phyloP scores from a whole-genome alignment of 2,888 invertebrate species.

The Hedya salicella region DNA sequence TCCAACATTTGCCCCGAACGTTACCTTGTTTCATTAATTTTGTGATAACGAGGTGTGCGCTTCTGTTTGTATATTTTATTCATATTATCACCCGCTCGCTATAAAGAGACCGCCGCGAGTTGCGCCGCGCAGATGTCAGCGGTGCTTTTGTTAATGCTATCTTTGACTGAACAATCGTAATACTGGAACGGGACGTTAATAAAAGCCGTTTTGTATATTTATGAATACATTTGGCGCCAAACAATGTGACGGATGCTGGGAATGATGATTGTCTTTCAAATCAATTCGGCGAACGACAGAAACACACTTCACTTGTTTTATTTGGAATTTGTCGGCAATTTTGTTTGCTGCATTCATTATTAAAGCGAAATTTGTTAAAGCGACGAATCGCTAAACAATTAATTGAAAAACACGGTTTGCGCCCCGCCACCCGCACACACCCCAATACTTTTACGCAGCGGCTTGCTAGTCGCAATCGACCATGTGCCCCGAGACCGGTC shows the following conservation, averaged over 20 bases:
- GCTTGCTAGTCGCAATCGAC: no score
- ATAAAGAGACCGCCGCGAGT: constrained; percentile 42
- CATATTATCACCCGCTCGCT: constrained; percentile 13
- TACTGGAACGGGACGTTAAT: constrained; percentile 60
- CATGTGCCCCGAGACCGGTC: no score
- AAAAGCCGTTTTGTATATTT: constrained; percentile 69
- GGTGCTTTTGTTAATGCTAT: constrained; percentile 51
- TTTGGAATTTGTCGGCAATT: constrained; percentile 35
- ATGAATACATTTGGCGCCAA: constrained; percentile 58
- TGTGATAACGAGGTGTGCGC: constrained; percentile 12
- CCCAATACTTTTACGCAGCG: no score
- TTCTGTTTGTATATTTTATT: constrained; percentile 24
- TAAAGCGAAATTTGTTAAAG: background rate
- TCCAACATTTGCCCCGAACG: background rate
- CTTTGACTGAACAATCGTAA: constrained; percentile 56
- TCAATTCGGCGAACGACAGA: constrained; percentile 50
- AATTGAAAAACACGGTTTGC: no score
- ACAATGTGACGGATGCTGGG: constrained; percentile 56
- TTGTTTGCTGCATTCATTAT: constrained; percentile 32
- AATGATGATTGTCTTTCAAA: constrained; percentile 62
- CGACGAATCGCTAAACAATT: no score
- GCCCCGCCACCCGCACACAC: no score
- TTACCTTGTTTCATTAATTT: constrained; percentile 17
- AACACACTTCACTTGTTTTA: constrained; percentile 40
- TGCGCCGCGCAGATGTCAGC: constrained; percentile 46